Evolutionary conservation across 1,140 invertebrate genomes (phyloP), one percentile per base, ranked within the genome.

Genomic region (Proales similis): DNA sequence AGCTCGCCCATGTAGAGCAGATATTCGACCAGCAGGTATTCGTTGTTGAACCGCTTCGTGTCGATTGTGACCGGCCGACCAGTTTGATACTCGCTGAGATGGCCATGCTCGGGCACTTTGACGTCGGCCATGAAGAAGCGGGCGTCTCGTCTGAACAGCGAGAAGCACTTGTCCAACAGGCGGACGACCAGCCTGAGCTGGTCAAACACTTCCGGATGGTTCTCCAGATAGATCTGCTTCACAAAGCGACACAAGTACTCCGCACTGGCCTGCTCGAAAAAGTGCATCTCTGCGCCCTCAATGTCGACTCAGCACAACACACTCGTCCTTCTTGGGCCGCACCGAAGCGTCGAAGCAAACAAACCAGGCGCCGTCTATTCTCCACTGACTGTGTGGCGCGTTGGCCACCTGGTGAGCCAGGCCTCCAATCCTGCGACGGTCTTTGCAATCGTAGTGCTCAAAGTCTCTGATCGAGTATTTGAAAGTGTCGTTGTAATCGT

Each of bases 161-260:
- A 38, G 42, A 53, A 53, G 26, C 48, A 53, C 11, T 38, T 53
- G 26, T 53, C 48, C 14, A 53, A 53, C n/a, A n/a, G n/a, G n/a
- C n/a, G n/a, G n/a, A n/a, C n/a, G n/a, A n/a, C n/a, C n/a, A n/a
- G n/a, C n/a, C n/a, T n/a, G n/a, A n/a, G n/a, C n/a, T n/a, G n/a
- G n/a, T n/a, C n/a, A n/a, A n/a, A n/a, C n/a, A n/a, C n/a, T n/a
- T n/a, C n/a, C n/a, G n/a, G n/a, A n/a, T n/a, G n/a, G n/a, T n/a
- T n/a, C n/a, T n/a, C n/a, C n/a, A n/a, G n/a, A n/a, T n/a, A n/a
- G n/a, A n/a, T n/a, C n/a, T n/a, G n/a, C n/a, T n/a, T n/a, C n/a
- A n/a, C n/a, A n/a, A n/a, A n/a, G n/a, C n/a, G n/a, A n/a, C n/a
- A n/a, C n/a, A n/a, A n/a, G n/a, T n/a, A n/a, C n/a, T n/a, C n/a